A percentile compares a stretch with the other conserved stretches of the same genome.
phyloP scores from a whole-genome alignment of 2,113 vertebrate species.

The Ptyas mucosa region DNA sequence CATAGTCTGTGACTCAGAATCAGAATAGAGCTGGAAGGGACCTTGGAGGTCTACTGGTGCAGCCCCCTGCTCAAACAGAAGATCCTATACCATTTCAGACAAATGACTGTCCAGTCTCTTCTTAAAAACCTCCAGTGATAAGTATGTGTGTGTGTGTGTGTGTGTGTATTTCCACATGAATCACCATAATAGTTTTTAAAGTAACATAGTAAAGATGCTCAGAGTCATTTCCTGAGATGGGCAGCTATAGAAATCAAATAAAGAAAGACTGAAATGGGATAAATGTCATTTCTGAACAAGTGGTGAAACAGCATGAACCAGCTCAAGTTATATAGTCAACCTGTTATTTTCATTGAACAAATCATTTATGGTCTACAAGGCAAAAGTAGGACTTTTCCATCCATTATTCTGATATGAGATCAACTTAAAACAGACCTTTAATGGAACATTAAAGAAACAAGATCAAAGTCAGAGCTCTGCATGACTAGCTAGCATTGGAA shows the following conservation, averaged over 20 bases:
- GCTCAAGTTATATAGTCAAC: not conserved
- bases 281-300: not conserved
- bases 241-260: not conserved
- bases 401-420: not conserved
- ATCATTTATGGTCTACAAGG: not conserved
- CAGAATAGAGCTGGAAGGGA: too few relatives aligned
- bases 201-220: not conserved
- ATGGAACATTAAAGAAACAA: not conserved
- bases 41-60: too few relatives aligned
- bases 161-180: not conserved
- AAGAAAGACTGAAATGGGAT: not conserved
- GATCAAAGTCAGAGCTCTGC: not conserved
- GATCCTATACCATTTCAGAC: too few relatives aligned
- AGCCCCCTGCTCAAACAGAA: too few relatives aligned
- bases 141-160: too few relatives aligned
- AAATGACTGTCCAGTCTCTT: too few relatives aligned
- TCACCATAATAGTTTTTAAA: not conserved
- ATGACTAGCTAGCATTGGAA: not conserved
- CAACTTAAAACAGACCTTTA: not conserved
- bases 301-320: not conserved
- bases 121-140: too few relatives aligned
- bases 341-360: not conserved
- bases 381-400: not conserved
- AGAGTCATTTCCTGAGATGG: not conserved
- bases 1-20: too few relatives aligned